Base-by-base conservation (phyloP, 2,888 invertebrate species). In the Aquatica leii region DNA sequence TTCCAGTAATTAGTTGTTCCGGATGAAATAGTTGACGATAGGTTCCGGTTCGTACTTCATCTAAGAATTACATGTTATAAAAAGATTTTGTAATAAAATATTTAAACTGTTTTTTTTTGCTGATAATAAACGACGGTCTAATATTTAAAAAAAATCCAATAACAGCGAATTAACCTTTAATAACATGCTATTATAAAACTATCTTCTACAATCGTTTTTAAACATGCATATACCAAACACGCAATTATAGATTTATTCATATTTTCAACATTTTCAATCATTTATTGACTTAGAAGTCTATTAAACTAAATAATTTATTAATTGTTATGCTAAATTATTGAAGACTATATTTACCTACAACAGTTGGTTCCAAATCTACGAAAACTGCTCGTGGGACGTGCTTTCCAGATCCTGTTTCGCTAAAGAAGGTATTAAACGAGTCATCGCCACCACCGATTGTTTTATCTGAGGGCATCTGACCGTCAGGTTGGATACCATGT, bases 361-460 rank as follows among this genome's bases (percentile, higher is more conserved):
- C 96, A 70, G 95, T 95, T 60, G 96, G 96, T 80, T 97, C 96
- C 74, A 96, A 84, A 78, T 97, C 96, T 5, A 97, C 93, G 77
- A 95, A 94, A 37, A 95, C 92, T 0, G 91, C 93, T 56, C 95
- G 84, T 0, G 95, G 95, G 20, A 95, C 95, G 76, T 95, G 94
- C 78, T 96, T 91, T 18, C 91, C 91, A 0, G 89, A 86, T 11
- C 88, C 88, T 11, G 91, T 91, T 76, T 91, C 91, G 68, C 89
- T 89, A 82, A 91, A 91, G 82, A 91, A 91, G 8, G 91, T 91
- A 80, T 90, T 91, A 80, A 91, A 91, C 57, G 89, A 89, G 80
- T 91, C 91, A 73, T 91, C 91, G 46, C 89, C 90, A 2, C 89
- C 89, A 14, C 90, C 90, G 73, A 90, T 83, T 18, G 88, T 88